These are phyloP conservation scores for Folsomia candida DNA, from an alignment of 2,888 invertebrate genomes.

Conservation along the genomic window DNA sequence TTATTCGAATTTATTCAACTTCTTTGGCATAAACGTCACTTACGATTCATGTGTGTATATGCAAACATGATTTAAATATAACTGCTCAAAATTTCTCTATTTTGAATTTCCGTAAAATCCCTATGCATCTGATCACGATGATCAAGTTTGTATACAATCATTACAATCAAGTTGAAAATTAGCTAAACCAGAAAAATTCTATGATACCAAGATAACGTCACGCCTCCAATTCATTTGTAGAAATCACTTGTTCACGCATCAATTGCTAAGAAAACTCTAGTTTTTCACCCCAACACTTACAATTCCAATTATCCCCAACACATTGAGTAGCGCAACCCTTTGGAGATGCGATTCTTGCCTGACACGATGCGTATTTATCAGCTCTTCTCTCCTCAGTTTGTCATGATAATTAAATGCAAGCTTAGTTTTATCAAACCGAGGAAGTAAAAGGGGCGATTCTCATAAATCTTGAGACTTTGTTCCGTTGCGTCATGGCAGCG, in stretches of 20 bases:
- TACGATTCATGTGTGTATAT: no score
- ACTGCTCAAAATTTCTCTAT: no score
- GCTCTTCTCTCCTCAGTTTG: slow-evolving; percentile 11
- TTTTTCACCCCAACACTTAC: slow-evolving; percentile 10
- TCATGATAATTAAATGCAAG: slow-evolving; percentile 18
- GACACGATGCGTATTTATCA: slow-evolving; percentile 2
- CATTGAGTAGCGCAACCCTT: not conserved
- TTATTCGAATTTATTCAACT: no score
- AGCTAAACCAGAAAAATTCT: slow-evolving; percentile 19
- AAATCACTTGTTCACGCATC: slow-evolving; percentile 7
- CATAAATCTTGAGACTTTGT: slow-evolving; percentile 6
- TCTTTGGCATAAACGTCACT: no score
- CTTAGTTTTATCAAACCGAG: slow-evolving; percentile 3
- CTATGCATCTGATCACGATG: no score
- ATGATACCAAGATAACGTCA: not conserved
- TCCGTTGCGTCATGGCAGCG: not conserved
- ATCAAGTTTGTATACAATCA: no score
- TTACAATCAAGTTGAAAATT: not conserved
- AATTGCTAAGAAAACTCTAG: slow-evolving; percentile 1
- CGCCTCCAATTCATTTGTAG: not conserved
- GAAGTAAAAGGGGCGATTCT: not conserved
- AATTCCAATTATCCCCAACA: not conserved
- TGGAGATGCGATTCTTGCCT: not conserved
- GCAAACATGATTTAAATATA: no score
- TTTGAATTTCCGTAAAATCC: no score